phyloP scores from a whole-genome alignment of 2,888 invertebrate genomes.

The Smittia sp. region DNA sequence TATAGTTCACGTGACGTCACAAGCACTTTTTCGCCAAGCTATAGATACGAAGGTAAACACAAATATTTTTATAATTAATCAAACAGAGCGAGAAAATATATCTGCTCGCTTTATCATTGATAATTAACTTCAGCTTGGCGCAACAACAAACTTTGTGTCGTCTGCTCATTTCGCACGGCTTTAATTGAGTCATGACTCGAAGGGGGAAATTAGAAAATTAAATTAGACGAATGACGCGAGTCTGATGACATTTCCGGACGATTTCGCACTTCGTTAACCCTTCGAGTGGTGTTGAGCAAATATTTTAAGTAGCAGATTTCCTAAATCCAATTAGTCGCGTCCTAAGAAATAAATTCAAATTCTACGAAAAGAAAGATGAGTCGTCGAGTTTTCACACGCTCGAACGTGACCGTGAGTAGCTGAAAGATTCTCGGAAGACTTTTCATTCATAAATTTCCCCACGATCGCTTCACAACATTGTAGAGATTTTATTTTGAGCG shows the following conservation, averaged over 20 bases:
- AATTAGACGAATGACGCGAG: neutral
- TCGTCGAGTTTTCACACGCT: neutral
- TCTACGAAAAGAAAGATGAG: too few relatives aligned
- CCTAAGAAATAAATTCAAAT: too few relatives aligned
- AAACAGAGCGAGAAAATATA: neutral
- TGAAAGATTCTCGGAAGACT: neutral
- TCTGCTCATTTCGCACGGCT: neutral
- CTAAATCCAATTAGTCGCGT: too few relatives aligned
- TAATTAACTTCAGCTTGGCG: neutral
- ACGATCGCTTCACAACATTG: neutral
- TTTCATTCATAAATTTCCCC: neutral
- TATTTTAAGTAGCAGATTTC: too few relatives aligned
- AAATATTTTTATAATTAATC: neutral
- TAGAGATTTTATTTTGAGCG: neutral
- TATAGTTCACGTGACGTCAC: conserved; percentile 2
- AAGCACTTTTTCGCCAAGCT: neutral
- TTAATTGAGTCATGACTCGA: too few relatives aligned
- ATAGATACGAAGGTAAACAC: neutral
- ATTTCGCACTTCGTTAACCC: neutral
- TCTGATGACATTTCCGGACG: neutral
- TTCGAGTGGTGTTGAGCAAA: too few relatives aligned
- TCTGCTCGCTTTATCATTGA: neutral
- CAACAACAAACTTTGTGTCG: neutral
- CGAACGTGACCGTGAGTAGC: neutral
- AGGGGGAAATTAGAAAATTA: neutral